phyloP scores from a whole-genome alignment of 2,113 vertebrate species.

The Zeus faber region DNA sequence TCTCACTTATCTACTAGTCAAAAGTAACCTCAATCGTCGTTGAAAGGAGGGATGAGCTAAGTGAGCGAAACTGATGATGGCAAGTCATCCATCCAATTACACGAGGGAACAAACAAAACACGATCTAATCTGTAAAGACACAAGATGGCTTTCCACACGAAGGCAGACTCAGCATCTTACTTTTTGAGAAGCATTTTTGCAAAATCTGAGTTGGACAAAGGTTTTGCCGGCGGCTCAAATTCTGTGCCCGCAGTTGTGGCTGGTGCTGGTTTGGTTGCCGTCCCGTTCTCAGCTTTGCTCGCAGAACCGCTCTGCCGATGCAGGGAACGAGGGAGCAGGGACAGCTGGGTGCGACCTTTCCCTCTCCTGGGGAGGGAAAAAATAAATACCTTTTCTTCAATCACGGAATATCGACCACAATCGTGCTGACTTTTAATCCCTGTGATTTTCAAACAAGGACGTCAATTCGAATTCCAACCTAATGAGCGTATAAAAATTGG shows the following conservation, averaged over 20 bases:
- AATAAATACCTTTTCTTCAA: neutral
- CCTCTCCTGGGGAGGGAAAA: constrained; percentile 78
- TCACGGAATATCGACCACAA: too few species aligned
- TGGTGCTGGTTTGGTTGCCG: constrained; percentile 47
- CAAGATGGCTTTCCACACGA: constrained; percentile 77
- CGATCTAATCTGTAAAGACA: constrained; percentile 74
- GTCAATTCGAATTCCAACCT: too few species aligned
- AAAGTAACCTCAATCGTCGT: constrained; percentile 9
- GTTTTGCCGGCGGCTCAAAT: constrained; percentile 65
- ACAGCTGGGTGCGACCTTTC: constrained; percentile 90
- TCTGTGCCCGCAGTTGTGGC: constrained; percentile 30
- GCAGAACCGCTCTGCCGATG: constrained; percentile 72
- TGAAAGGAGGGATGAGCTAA: constrained; percentile 20
- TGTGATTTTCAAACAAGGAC: too few species aligned
- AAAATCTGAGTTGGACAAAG: constrained; percentile 95
- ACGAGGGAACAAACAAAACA: constrained; percentile 22
- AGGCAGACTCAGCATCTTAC: constrained; percentile 69
- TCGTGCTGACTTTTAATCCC: too few species aligned
- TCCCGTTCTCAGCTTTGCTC: constrained; percentile 84
- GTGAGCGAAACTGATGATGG: neutral
- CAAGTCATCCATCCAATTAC: constrained; percentile 54
- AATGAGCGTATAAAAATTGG: too few species aligned
- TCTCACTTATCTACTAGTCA: constrained; percentile 25
- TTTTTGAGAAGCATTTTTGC: constrained; percentile 91
- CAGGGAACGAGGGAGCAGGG: constrained; percentile 87